phyloP scores from a whole-genome alignment of 2,113 vertebrate genomes.

The Corythornis madagascariensis region DNA sequence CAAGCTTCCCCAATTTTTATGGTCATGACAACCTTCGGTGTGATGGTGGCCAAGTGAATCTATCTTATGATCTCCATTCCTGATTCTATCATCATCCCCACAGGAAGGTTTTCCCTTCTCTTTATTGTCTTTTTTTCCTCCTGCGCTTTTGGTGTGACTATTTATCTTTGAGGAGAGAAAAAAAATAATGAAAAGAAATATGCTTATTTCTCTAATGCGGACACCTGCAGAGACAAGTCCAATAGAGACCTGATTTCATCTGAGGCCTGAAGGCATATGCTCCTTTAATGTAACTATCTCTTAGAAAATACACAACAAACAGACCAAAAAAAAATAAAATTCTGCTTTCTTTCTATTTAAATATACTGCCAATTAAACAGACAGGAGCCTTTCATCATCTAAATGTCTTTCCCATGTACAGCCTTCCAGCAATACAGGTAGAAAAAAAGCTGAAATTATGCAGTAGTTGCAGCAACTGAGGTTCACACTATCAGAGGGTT shows the following conservation, averaged over 20 bases:
- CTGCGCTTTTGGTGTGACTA: neutral
- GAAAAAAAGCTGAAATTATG: neutral
- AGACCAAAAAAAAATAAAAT: constrained; percentile 45
- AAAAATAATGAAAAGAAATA: neutral
- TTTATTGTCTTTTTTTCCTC: neutral
- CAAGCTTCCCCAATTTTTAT: neutral
- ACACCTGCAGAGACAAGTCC: neutral
- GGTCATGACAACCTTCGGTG: neutral
- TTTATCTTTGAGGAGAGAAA: fast-evolving
- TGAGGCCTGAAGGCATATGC: neutral
- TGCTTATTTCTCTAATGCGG: neutral
- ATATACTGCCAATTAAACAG: constrained; percentile 9
- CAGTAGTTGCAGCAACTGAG: neutral
- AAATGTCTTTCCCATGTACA: neutral
- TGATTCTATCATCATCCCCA: neutral
- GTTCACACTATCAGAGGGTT: neutral
- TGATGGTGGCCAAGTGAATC: neutral
- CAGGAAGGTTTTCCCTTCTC: neutral
- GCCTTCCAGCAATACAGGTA: fast-evolving
- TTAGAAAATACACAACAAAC: constrained; percentile 14
- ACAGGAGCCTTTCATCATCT: constrained; percentile 14
- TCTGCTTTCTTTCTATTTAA: constrained; percentile 49
- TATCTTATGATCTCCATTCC: neutral
- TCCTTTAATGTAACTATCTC: neutral
- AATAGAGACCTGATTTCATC: neutral